Percentiles rank a stretch among this genome's conserved stretches.
Conservation (phyloP, 2,113 vertebrate species). For the Lepisosteus osseus region DNA sequence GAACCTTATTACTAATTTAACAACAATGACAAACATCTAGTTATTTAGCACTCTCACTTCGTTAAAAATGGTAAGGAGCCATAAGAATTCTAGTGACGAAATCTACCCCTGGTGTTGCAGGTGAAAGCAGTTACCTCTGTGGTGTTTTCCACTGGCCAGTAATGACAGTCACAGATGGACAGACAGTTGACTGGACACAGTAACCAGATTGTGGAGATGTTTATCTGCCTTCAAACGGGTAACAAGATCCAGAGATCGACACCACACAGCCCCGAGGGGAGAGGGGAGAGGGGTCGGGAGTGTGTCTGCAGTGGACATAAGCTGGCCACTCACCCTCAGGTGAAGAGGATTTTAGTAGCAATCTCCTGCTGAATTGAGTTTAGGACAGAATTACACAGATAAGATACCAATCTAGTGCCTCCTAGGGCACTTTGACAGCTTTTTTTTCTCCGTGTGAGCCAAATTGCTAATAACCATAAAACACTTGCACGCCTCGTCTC, state of each 20-base stretch:
- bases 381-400: constrained; percentile 44
- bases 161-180: constrained; percentile 36
- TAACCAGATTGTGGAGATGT: constrained; percentile 30
- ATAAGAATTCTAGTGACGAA: too few species aligned
- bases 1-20: too few species aligned
- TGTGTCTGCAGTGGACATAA: background rate
- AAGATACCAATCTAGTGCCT: constrained; percentile 59
- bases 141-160: constrained; percentile 24
- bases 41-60: too few species aligned
- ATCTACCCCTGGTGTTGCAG: too few species aligned
- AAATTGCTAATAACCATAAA: too few species aligned
- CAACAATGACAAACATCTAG: too few species aligned
- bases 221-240: background rate
- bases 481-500: constrained; percentile 17
- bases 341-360: background rate
- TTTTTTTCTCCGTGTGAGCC: constrained; percentile 32
- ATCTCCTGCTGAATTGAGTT: background rate
- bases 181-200: constrained; percentile 30
- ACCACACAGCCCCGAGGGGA: background rate
- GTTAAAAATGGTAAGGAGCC: too few species aligned
- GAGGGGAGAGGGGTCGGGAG: background rate
- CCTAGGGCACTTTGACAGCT: constrained; percentile 57
- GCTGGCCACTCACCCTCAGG: background rate
- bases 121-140: background rate
- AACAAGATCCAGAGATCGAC: background rate